Conservation (phyloP, 2,113 vertebrate species). For the Gambusia holbrooki region DNA sequence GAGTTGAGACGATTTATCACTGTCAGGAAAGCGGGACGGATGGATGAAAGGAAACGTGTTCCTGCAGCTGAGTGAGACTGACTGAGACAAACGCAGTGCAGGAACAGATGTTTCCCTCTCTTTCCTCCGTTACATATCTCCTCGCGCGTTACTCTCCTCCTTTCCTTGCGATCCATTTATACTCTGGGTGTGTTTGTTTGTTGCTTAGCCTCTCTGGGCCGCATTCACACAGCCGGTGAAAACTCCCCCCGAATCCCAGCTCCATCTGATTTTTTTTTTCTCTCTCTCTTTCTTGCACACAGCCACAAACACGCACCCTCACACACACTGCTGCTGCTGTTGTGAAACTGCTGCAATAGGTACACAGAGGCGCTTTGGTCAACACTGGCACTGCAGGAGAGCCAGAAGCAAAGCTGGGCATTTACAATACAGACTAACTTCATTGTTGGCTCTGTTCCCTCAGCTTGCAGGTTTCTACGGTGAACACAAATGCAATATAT, state of each 20-base stretch:
- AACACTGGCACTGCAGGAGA: constrained; percentile 21
- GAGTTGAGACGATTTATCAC: constrained; percentile 42
- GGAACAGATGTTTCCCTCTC: constrained; percentile 26
- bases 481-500: constrained; percentile 8
- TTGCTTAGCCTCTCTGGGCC: constrained; percentile 76
- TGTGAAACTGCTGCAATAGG: constrained; percentile 30
- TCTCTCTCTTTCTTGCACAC: not conserved
- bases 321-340: constrained; percentile 13
- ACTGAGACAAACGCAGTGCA: constrained; percentile 28
- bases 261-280: not conserved
- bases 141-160: constrained; percentile 43
- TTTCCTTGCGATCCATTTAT: constrained; percentile 63
- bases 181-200: constrained; percentile 80
- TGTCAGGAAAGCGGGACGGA: constrained; percentile 35
- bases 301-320: constrained; percentile 3
- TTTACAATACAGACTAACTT: constrained; percentile 18
- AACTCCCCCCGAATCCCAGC: constrained; percentile 17
- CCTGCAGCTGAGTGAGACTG: constrained; percentile 20
- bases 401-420: constrained; percentile 14
- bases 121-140: constrained; percentile 75
- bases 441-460: constrained; percentile 22
- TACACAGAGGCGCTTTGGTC: constrained; percentile 18
- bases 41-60: constrained; percentile 38
- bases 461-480: constrained; percentile 16
- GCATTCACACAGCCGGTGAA: constrained; percentile 64